Base-by-base conservation (phyloP, 2,113 vertebrate genomes). In the Riparia riparia region DNA sequence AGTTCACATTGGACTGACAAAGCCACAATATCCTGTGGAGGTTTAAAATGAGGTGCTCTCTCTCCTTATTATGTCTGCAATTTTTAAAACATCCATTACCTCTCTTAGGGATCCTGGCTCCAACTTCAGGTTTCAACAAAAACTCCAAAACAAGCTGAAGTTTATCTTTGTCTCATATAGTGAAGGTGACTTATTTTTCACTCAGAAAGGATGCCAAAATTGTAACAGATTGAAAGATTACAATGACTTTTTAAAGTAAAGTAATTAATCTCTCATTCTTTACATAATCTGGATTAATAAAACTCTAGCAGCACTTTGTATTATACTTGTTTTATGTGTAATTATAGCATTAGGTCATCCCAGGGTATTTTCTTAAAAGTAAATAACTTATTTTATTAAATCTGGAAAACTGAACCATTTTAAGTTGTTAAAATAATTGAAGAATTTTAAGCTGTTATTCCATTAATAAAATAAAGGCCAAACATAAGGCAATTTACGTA, bases 401-500 rank as follows among this genome's bases (percentile, higher is more conserved):
- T 82, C 32, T 74, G 24, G 42, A 64, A 84, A 89, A 77, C 3
- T 31, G 34, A 94, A 47, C 12, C 18, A 85, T 41, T 91, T 84
- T 18, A 63, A 79, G 28, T 68, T 64, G 31, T 74, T 85, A 61
- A 93, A 87, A 60, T 68, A 78, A 82, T 51, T 82, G 29, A 94
- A 90, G 44, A 86, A 72, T 61, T 69, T 70, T 34, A 89, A 84
- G 7, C 60, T 82, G 16, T 21, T 90, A 82, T 87, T 87, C 45
- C 6, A 14, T 41, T 3, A 72, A 68, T 45, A 80, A 68, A 84
- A 66, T 29, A 76, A 82, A 79, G 10, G 9, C 63, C 74, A 85
- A 93, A 84, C 45, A 74, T 79, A 64, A 7, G 64, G 2, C 15
- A 18, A 39, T 73, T 82, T 73, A 72, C 22, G 47, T 65, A 65